Percentiles rank a stretch among this genome's conserved stretches.
Conservation (phyloP, 2,797 vertebrate genomes). For the Galagoides demidoff region DNA sequence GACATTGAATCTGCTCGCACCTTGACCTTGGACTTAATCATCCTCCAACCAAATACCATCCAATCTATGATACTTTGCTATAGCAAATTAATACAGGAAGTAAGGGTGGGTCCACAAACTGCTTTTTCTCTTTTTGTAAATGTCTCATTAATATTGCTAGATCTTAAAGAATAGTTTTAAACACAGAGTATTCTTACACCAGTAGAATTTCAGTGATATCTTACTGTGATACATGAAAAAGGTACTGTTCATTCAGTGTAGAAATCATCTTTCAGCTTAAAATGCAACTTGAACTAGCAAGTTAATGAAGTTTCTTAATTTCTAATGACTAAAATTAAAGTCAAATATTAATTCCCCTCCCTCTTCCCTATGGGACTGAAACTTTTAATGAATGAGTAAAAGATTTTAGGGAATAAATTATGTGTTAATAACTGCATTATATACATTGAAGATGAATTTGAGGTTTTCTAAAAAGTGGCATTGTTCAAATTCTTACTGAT, state of each 20-base stretch:
- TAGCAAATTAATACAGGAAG: not conserved
- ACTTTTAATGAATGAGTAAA: not conserved
- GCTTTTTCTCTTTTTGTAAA: not conserved
- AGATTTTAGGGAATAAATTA: not conserved
- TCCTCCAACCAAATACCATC: not conserved
- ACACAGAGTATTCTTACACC: not conserved
- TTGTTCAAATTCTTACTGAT: not conserved
- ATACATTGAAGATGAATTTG: not conserved
- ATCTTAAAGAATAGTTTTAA: not conserved
- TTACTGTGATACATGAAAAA: not conserved
- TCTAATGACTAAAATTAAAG: slow-evolving; percentile 38
- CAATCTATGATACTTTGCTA: not conserved
- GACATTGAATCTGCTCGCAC: rapidly evolving
- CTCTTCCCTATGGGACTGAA: not conserved
- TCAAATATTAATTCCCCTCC: not conserved
- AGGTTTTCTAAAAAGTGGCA: not conserved
- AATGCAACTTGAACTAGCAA: not conserved
- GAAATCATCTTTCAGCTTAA: not conserved
- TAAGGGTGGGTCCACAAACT: not conserved
- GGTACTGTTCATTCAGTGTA: not conserved
- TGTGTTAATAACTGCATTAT: not conserved
- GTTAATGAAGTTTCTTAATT: slow-evolving; percentile 43
- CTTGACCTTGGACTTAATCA: not conserved
- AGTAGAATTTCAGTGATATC: not conserved
- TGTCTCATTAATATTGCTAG: not conserved